Base-by-base conservation (phyloP, 2,888 invertebrate genomes). In the Drosophila mercatorum region DNA sequence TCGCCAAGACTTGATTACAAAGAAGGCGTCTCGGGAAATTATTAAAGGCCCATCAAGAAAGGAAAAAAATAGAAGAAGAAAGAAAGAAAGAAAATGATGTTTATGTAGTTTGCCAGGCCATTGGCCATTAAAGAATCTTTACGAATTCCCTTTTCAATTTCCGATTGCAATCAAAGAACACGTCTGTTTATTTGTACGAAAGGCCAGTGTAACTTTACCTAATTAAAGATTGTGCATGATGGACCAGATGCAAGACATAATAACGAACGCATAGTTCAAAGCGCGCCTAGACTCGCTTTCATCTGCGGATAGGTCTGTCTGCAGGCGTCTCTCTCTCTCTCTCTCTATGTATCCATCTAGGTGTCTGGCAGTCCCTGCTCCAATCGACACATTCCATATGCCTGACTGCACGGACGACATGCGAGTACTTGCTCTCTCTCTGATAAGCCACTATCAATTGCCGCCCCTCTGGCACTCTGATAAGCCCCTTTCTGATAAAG, bases 161-260 rank as follows among this genome's bases (percentile, higher is more conserved):
- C 89, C 89, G 81, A 89, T 86, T 79, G 77, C 67, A 75, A 87
- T 84, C 79, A 69, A 58, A 73, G 72, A 72, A 78, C 72, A 68
- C 72, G 76, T 81, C 79, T 89, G 89, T 84, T 89, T 84, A 89
- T 84, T 84, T 84, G 74, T 75, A 51, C 68, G 70, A 65, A 52
- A 56, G 60, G 31, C 80, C 58, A 68, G 67, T 72, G 78, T 67
- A 17, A 65, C 55, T 65, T 52, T 68, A 11, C 64, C 31, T 12
- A n/a, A 22, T 41, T 36, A 34, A 40, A 63, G 40, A 56, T 67
- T 68, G 64, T 72, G 68, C 62, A 59, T 47, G 62, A 47, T 52
- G 52, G 64, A 47, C 28, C 60, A 71, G 72, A 70, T 69, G 61
- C 62, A 65, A 64, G 59, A 47, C 61, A 61, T 61, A 49, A 57